phyloP scores from a whole-genome alignment of 2,888 invertebrate species.

The Germaria angustata region DNA sequence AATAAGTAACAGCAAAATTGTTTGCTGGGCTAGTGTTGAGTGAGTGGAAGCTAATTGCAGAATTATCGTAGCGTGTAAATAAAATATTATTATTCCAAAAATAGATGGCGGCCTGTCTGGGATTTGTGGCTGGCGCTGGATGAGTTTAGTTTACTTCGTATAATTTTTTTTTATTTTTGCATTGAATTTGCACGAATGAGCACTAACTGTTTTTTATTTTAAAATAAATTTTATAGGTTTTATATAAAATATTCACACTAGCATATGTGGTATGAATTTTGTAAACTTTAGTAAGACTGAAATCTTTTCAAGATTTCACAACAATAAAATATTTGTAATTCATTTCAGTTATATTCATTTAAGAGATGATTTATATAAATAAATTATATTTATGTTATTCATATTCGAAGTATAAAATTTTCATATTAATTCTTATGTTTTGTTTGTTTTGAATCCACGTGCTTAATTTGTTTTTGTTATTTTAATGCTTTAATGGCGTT shows the following conservation, averaged over 20 bases:
- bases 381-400: not conserved
- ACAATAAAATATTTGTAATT: not conserved
- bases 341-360: not conserved
- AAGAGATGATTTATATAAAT: not conserved
- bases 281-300: not conserved
- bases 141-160: not conserved
- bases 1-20: constrained; percentile 26
- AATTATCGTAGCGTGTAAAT: constrained; percentile 25
- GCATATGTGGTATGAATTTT: not conserved
- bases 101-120: constrained; percentile 16
- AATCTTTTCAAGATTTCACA: not conserved
- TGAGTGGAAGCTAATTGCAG: not conserved
- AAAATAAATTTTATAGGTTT: not conserved
- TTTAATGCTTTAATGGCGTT: not conserved
- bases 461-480: constrained; percentile 16
- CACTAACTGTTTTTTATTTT: constrained; percentile 23
- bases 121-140: constrained; percentile 1
- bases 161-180: constrained; percentile 5
- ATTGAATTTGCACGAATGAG: constrained; percentile 38
- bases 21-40: constrained; percentile 33
- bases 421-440: constrained; percentile 5
- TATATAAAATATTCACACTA: not conserved
- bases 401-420: not conserved
- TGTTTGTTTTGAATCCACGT: constrained; percentile 30
- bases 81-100: constrained; percentile 51